Base-by-base conservation (phyloP, 2,797 vertebrate species). In the Melanogrammus aeglefinus region DNA sequence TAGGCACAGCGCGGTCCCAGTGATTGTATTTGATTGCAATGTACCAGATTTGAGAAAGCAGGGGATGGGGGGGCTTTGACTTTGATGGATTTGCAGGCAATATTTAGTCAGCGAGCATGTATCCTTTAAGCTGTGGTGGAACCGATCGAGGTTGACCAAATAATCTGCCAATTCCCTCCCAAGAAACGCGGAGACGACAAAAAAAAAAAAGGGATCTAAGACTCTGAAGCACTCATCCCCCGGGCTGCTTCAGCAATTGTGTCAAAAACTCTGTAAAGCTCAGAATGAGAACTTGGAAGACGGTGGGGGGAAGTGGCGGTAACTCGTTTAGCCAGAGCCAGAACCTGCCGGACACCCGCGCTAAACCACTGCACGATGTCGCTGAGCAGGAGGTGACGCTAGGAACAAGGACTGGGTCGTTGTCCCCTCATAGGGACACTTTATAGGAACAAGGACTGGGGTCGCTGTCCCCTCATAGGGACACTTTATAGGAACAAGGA, bases 81-180 rank as follows among this genome's bases (percentile, higher is more conserved):
- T 94, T 92, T 92, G 94, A 93, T 91, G 90, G 91, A 92, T 90
- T 94, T 90, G 79, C 70, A 80, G 88, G 91, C 88, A 90, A 90
- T 91, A 88, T 92, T 63, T 91, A 91, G 90, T 91, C 91, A 90
- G 87, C 85, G 86, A 91, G 88, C 89, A 83, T 87, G 87, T 90
- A 90, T 91, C 88, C 85, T 87, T 87, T 92, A 93, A 94, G 91
- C 94, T 91, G 91, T 41, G 87, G 92, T 93, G 94, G 93, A 94
- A 95, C 93, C 88, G 93, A 94, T 94, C 91, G 90, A 90, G 92
- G 92, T 90, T 93, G 93, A 93, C 93, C 93, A 94, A 94, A 94
- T 95, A 94, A 95, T 95, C 94, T 94, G 92, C 92, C 93, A 93
- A 92, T 94, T 94, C 91, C 92, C 92, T 91, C 86, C 84, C 84